Base-by-base conservation (phyloP, 2,888 invertebrate species). In the Caenorhabditis zanzibari region DNA sequence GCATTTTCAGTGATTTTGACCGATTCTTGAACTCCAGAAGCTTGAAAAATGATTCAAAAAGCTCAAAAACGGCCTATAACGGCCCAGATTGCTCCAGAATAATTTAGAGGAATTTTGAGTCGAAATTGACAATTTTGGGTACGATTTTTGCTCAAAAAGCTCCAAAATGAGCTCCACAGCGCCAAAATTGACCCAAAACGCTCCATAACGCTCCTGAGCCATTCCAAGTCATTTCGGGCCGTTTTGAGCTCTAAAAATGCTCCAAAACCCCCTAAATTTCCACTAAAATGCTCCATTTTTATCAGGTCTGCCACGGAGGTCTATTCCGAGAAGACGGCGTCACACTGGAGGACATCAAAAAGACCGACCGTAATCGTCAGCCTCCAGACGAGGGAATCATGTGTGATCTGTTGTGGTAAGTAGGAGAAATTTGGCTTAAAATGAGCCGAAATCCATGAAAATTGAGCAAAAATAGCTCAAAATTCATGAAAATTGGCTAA, bases 331-430 rank as follows among this genome's bases (percentile, higher is more conserved):
- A 95, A 88, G 97, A 98, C 92, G 95, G 95, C 92, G 96, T 98
- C 71, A 96, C 96, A n/a, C 94, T 99, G 72, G 96, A 97, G 82
- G 96, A 98, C 90, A 96, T 99, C 86, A 94, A 96, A 68, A 95
- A 95, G 87, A 95, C 96, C 82, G 96, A 97, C 83, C 95, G 99
- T 91, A 96, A 97, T 93, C 95, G 96, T 87, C 98, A 99, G 92
- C 99, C 99, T 2, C 98, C 99, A 0, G 98, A 97, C 91, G 96
- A 96, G 92, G 97, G 97, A 79, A 94, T 96, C 85, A 99, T 99
- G 99, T 99, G 98, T 93, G 99, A 99, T 93, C 94, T 99, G 72
- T 94, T 99, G 22, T 99, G 99, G 99, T 97, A 26, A 71, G 81
- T 52, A 0, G 41, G 49, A 54, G 49, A 22, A 49, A 19, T 19